Evolutionary conservation across 2,113 vertebrate genomes (phyloP), one percentile per base, ranked within the genome.

Genomic region (Elephas maximus): DNA sequence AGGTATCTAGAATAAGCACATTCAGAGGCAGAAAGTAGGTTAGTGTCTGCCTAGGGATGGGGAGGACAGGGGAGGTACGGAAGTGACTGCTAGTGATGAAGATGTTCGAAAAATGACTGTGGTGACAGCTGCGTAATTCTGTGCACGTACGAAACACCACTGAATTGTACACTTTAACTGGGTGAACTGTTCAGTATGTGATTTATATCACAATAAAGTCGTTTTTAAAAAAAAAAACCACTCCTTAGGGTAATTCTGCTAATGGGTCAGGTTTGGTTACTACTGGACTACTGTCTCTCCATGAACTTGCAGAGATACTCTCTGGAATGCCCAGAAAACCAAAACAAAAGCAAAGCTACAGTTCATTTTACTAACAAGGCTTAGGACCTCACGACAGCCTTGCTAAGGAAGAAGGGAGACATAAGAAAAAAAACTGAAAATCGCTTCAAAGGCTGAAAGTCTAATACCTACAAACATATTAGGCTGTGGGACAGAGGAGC

Each of bases 381-480:
- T 30, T 30, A 33, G 48, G 8, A 94, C 45, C n/a, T 41, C 20
- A 30, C 8, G 80, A 74, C 10, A 63, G 6, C 6, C 33, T 69
- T 83, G 45, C 18, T 44, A 95, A 86, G 18, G 9, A 0, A 86
- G 37, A 95, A 63, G 4, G 33, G 24, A 53, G 2, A 96, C 24
- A 69, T 30, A 73, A 71, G 8, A 23, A 5, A 53, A 30, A 26
- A 67, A 74, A 18, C 6, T n/a, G 5, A 8, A 69, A 94, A 92
- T 83, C 8, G 93, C 44, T 94, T 82, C n/a, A 87, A 91, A n/a
- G 63, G 69, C 7, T 63, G 26, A 71, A 89, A 85, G 63, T 76
- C 30, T 71, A 65, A 74, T n/a, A 81, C 41, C 26, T 44, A 94
- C 30, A 60, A 69, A 63, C 12, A 48, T 41, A 63, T 2, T 0